These are phyloP conservation scores for Hydrolagus colliei DNA, from an alignment of 2,797 vertebrate species.

Conservation along the genomic window DNA sequence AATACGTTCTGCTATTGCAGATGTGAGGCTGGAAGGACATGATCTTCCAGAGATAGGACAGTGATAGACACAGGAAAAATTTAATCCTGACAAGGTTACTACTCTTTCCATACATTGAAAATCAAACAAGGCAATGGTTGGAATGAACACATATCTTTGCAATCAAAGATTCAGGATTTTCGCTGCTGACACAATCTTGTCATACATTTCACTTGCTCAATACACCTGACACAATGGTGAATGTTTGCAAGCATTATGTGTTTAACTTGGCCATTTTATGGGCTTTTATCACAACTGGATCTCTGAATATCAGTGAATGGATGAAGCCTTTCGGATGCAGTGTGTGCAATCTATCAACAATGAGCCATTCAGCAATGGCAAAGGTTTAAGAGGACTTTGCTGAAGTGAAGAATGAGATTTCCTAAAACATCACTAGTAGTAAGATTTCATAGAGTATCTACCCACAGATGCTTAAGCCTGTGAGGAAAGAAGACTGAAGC, in stretches of 20 bases:
- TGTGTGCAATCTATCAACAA: background rate
- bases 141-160: background rate
- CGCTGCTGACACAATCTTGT: background rate
- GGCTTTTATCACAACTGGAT: background rate
- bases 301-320: background rate
- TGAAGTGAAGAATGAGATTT: slow-evolving; percentile 11
- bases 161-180: slow-evolving; percentile 2
- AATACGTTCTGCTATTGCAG: background rate
- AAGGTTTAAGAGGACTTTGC: slow-evolving; percentile 17
- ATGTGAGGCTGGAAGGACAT: background rate
- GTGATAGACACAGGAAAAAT: background rate
- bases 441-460: slow-evolving; percentile 14
- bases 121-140: background rate
- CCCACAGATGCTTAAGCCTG: slow-evolving; percentile 26
- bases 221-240: background rate
- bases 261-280: background rate
- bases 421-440: background rate
- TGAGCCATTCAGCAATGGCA: background rate
- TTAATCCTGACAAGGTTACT: background rate
- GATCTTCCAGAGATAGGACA: background rate
- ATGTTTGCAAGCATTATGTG: too few species aligned
- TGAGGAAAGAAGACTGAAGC: slow-evolving; percentile 8
- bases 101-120: background rate
- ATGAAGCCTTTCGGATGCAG: background rate
- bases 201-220: background rate